Base-by-base conservation (phyloP, 2,113 vertebrate genomes). In the Ailuropoda melanoleuca region DNA sequence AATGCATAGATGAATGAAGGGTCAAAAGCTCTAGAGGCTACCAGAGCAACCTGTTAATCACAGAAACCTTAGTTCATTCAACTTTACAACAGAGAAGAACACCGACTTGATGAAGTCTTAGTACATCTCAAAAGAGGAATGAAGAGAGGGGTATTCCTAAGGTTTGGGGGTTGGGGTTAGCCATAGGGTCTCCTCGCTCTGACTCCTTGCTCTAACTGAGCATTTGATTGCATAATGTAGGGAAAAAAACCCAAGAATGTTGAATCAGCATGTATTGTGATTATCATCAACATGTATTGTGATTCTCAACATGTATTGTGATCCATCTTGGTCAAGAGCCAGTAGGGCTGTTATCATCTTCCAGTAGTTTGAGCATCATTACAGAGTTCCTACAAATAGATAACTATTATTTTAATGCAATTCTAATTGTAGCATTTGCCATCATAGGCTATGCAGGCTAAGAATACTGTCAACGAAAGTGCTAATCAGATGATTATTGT, bases 371-470 rank as follows among this genome's bases (percentile, higher is more conserved):
- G 53, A 70, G 43, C 15, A 86, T 62, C 48, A 64, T 86, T 64
- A 39, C 37, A 48, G 11, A 56, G 39, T 88, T 74, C 68, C 34
- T 87, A 72, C n/a, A 77, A 94, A 91, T 66, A 88, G 62, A 43
- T 6, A 75, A 68, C 68, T 86, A 37, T 93, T 91, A 83, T 78
- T 82, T 74, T 84, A 68, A 82, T 85, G 53, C 24, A 50, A 34
- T 68, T 77, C 74, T 95, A 96, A 95, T 68, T 78, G 88, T 48
- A 84, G 34, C 68, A 60, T 55, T 94, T 95, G 46, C 55, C 64
- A 29, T 53, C 78, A 77, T 75, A 62, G 93, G 12, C 29, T 75
- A 68, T 17, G 29, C 24, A 60, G 26, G 11, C 58, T 78, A 93
- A 96, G 88, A 85, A 88, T 86, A 72, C 48, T 82, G 77, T 84